Evolutionary conservation across 2,888 invertebrate species (phyloP).

Genomic region (Aplocera efformata): DNA sequence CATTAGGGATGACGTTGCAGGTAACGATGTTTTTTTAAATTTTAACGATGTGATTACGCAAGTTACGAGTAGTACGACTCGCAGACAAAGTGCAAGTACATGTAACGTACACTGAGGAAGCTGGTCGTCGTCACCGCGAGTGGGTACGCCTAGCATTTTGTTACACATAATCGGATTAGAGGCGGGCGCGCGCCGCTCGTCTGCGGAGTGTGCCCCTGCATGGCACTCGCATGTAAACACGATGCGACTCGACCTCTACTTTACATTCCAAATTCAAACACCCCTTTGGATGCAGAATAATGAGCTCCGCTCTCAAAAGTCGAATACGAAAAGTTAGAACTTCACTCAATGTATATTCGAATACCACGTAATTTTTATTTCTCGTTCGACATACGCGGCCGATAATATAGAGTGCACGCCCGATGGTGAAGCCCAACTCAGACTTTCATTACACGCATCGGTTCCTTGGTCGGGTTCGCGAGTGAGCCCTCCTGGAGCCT

Average conservation of each 20-base stretch:
- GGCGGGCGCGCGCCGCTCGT: slow-evolving; percentile 54
- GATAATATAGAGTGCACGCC: slow-evolving; percentile 41
- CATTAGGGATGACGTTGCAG: slow-evolving; percentile 28
- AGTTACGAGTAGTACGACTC: slow-evolving; percentile 35
- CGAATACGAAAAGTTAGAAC: slow-evolving; percentile 20
- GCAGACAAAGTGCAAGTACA: slow-evolving; percentile 33
- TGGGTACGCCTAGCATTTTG: slow-evolving; percentile 68
- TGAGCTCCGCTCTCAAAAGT: slow-evolving; percentile 28
- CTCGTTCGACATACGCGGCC: slow-evolving; percentile 17
- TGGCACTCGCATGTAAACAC: slow-evolving; percentile 61
- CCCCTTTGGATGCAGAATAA: slow-evolving; percentile 36
- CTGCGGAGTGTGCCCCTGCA: slow-evolving; percentile 53
- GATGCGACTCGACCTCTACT: slow-evolving; percentile 44
- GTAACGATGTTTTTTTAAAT: slow-evolving; percentile 27
- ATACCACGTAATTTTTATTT: slow-evolving; percentile 10
- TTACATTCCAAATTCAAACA: slow-evolving; percentile 42
- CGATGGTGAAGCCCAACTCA: slow-evolving; percentile 48
- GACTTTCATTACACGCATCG: slow-evolving; percentile 73
- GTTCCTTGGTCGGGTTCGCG: slow-evolving; percentile 60
- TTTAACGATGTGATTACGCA: slow-evolving; percentile 36
- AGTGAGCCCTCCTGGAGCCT: slow-evolving; percentile 54
- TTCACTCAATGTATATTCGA: slow-evolving; percentile 6
- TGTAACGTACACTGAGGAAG: slow-evolving; percentile 44
- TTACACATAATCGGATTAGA: slow-evolving; percentile 74
- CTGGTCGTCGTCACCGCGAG: slow-evolving; percentile 41